Conservation (phyloP, 2,888 invertebrate species). For the Mylabris sibirica region DNA sequence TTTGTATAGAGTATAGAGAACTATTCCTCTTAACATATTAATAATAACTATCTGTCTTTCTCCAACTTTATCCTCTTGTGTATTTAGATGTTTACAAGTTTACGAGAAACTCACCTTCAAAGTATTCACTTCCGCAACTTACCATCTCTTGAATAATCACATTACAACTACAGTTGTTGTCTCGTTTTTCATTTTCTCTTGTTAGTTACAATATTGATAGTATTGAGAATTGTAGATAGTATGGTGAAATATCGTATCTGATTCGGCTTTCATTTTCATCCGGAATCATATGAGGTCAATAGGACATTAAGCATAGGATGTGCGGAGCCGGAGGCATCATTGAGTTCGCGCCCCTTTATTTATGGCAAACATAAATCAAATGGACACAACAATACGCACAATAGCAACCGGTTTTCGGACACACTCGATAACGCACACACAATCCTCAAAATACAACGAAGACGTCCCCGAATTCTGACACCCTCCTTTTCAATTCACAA, state of each 20-base stretch:
- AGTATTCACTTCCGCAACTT: constrained; percentile 3
- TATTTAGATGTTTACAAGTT: not conserved
- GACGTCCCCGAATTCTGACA: constrained; percentile 26
- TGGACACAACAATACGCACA: constrained; percentile 54
- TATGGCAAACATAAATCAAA: constrained; percentile 51
- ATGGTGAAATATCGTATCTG: not conserved
- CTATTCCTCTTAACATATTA: not conserved
- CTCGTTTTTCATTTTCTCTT: not conserved
- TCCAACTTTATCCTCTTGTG: not conserved
- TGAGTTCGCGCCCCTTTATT: constrained; percentile 53
- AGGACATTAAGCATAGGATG: constrained; percentile 36
- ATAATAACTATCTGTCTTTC: not conserved
- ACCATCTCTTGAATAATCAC: constrained; percentile 5
- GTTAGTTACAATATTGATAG: not conserved
- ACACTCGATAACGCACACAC: constrained; percentile 49
- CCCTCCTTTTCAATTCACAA: constrained; percentile 37
- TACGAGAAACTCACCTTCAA: not conserved
- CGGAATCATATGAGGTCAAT: constrained; percentile 21
- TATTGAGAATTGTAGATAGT: not conserved
- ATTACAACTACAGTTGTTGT: not conserved
- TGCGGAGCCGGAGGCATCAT: constrained; percentile 48
- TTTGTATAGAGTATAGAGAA: not conserved
- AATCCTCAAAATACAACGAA: constrained; percentile 28
- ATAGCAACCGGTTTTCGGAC: constrained; percentile 47
- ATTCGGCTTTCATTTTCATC: constrained; percentile 8